A percentile compares a stretch with the other conserved stretches of the same genome.
Evolutionary conservation across 2,888 invertebrate species (phyloP).

Genomic region (Agrilus mali): DNA sequence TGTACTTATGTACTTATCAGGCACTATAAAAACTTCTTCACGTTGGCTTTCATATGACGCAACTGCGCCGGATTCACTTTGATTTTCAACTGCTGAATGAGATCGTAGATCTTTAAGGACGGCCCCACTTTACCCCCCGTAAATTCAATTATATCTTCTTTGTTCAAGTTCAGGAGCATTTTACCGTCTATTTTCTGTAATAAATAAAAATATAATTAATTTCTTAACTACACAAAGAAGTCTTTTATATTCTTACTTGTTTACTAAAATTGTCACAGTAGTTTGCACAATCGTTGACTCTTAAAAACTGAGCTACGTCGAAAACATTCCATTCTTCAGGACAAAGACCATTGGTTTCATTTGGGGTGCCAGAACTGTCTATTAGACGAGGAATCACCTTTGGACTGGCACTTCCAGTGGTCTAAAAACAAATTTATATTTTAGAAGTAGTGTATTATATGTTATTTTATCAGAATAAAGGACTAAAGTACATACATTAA

Average conservation of each 20-base stretch:
- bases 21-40: constrained; percentile 54
- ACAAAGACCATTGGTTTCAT: constrained; percentile 41
- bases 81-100: constrained; percentile 82
- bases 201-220: constrained; percentile 10
- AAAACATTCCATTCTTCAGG: constrained; percentile 68
- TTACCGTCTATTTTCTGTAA: constrained; percentile 68
- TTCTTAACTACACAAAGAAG: neutral
- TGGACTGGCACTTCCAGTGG: constrained; percentile 31
- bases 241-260: constrained; percentile 23
- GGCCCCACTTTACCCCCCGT: constrained; percentile 92
- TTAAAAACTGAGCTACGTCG: constrained; percentile 82
- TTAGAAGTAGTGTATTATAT: too few species aligned
- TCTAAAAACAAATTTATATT: constrained; percentile 24
- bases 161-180: constrained; percentile 64
- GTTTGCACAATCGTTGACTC: constrained; percentile 72
- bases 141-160: constrained; percentile 81
- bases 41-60: constrained; percentile 47
- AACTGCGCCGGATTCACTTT: constrained; percentile 67
- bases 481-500: constrained; percentile 37
- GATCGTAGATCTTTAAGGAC: constrained; percentile 82
- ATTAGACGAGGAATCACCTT: constrained; percentile 53
- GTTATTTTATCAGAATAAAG: too few species aligned
- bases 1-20: constrained; percentile 15
- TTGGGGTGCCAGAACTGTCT: constrained; percentile 40
- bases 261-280: constrained; percentile 55